These are phyloP conservation scores for Avahi laniger DNA, from an alignment of 2,797 vertebrate species.

Conservation along the genomic window DNA sequence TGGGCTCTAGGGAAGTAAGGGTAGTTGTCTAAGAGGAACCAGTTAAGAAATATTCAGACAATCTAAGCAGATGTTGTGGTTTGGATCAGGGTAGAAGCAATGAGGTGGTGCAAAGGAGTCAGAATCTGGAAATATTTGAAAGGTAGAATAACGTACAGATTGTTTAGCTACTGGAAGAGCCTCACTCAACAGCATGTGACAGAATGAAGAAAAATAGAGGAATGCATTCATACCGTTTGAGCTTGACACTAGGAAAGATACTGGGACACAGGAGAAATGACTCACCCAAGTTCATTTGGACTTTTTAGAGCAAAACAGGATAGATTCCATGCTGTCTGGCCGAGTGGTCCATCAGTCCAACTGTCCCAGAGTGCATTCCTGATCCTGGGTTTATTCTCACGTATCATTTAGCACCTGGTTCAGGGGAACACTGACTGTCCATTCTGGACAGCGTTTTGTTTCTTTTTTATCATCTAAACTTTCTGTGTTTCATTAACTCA, in stretches of 20 bases:
- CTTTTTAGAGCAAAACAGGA: not conserved
- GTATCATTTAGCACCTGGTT: not conserved
- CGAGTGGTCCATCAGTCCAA: not conserved
- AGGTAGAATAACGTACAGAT: not conserved
- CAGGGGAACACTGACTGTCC: accelerated
- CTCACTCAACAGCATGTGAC: not conserved
- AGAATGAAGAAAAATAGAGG: not conserved
- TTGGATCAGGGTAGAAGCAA: not conserved
- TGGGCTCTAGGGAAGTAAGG: not conserved
- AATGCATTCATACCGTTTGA: not conserved
- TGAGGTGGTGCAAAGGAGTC: not conserved
- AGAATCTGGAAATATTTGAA: not conserved
- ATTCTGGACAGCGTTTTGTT: not conserved
- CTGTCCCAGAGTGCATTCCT: not conserved
- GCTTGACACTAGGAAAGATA: not conserved
- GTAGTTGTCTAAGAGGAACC: not conserved
- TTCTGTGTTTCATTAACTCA: not conserved
- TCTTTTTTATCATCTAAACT: not conserved
- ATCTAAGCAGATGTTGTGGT: not conserved
- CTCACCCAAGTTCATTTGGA: not conserved
- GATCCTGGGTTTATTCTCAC: accelerated
- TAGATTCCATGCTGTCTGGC: not conserved
- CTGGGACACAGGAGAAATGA: not conserved
- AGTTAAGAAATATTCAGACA: not conserved
- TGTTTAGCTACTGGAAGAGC: not conserved